Conservation (phyloP, 2,888 invertebrate species). For the Atethmia centrago region DNA sequence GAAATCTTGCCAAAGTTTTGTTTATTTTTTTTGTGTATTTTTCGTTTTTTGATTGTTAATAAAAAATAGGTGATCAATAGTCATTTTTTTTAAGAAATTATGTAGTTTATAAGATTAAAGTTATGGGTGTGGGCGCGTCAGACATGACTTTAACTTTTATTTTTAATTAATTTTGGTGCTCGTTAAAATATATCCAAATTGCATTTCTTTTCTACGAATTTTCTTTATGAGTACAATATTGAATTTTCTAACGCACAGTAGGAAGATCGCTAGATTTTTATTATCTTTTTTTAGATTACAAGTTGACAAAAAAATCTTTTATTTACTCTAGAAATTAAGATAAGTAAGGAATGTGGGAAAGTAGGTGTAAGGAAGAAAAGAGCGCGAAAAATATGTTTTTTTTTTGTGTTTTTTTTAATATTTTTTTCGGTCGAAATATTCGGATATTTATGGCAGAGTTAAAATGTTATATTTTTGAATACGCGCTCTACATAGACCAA, state of each 20-base stretch:
- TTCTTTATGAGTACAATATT: constrained; percentile 65
- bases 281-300: constrained; percentile 67
- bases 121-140: constrained; percentile 60
- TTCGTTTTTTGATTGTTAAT: constrained; percentile 63
- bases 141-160: constrained; percentile 61
- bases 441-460: constrained; percentile 65
- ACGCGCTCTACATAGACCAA: constrained; percentile 88
- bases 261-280: constrained; percentile 70
- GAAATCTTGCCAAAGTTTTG: constrained; percentile 83
- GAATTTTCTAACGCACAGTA: constrained; percentile 71
- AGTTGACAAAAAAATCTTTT: constrained; percentile 64
- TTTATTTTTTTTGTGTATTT: constrained; percentile 48
- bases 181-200: constrained; percentile 62
- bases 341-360: constrained; percentile 68
- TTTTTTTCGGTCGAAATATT: constrained; percentile 58
- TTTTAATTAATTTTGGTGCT: constrained; percentile 76
- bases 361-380: constrained; percentile 75
- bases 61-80: constrained; percentile 66
- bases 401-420: constrained; percentile 62
- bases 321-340: constrained; percentile 78
- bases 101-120: constrained; percentile 59
- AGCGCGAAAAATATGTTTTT: constrained; percentile 71
- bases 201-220: constrained; percentile 55
- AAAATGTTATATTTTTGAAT: constrained; percentile 73
- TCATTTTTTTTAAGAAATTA: constrained; percentile 69